phyloP scores from a whole-genome alignment of 30 jellyfish, hydroid and myxozoan species.

The Cassiopea andromeda region DNA sequence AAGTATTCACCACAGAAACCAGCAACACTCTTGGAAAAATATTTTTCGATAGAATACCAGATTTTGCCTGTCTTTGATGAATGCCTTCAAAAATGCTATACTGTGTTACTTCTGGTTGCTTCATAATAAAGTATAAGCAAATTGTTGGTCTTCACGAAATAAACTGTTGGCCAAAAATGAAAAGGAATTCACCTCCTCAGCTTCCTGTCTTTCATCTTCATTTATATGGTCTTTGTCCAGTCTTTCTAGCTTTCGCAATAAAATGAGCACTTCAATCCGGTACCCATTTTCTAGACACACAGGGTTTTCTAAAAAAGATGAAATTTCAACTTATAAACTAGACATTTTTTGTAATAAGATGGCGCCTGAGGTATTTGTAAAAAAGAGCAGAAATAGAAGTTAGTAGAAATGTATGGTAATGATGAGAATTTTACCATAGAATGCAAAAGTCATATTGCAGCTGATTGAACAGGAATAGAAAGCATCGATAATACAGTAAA shows the following conservation, averaged over 20 bases:
- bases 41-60: background rate
- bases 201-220: slow-evolving; percentile 94
- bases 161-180: background rate
- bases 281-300: slow-evolving; percentile 83
- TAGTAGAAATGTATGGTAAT: no score
- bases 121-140: no score
- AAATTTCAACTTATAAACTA: background rate
- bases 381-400: no score
- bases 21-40: background rate
- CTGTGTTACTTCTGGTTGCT: background rate
- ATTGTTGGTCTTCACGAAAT: background rate
- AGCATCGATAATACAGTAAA: no score
- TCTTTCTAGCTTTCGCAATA: slow-evolving; percentile 82
- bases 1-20: background rate
- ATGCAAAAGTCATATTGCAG: no score
- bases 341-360: no score
- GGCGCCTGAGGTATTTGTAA: background rate
- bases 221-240: slow-evolving; percentile 88
- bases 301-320: slow-evolving; percentile 76
- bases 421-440: no score
- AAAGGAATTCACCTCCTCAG: slow-evolving; percentile 81
- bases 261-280: slow-evolving; percentile 87
- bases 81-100: background rate
- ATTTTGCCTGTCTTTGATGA: background rate
- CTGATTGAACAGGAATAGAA: no score